These are phyloP conservation scores for Caenorhabditis sinica DNA, from an alignment of 2,888 invertebrate genomes.

Conservation along the genomic window DNA sequence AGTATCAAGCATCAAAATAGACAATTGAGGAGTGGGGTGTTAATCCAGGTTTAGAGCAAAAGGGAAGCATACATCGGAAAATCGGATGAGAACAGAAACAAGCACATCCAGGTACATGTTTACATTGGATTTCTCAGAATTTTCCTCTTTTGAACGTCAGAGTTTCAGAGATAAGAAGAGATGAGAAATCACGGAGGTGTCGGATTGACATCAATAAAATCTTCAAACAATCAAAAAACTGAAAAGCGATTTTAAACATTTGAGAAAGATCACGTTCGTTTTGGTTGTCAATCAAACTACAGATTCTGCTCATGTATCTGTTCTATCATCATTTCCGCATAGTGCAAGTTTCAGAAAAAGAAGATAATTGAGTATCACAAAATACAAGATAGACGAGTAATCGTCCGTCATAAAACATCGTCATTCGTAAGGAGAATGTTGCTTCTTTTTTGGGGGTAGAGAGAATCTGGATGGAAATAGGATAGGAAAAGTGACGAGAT, in stretches of 20 bases:
- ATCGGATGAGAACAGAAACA: conserved; percentile 9
- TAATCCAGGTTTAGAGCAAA: conserved; percentile 19
- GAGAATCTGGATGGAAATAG: conserved; percentile 1
- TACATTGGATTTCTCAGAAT: conserved; percentile 3
- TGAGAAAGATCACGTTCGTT: conserved; percentile 35
- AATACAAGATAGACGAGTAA: conserved; percentile 2
- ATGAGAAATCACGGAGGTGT: conserved; percentile 35
- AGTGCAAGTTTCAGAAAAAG: conserved; percentile 19
- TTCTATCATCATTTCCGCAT: conserved; percentile 15
- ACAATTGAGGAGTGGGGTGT: neutral
- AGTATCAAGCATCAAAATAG: neutral
- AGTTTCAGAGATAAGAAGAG: conserved; percentile 26
- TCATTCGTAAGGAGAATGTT: conserved; percentile 28
- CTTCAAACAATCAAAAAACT: conserved; percentile 15
- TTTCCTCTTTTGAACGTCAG: conserved; percentile 25
- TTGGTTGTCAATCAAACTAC: conserved; percentile 19
- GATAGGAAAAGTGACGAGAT: conserved; percentile 22
- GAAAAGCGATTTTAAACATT: neutral
- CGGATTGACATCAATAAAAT: conserved; percentile 22
- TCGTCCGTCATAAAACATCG: conserved; percentile 18
- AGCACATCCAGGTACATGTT: conserved; percentile 36
- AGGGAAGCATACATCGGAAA: conserved; percentile 15
- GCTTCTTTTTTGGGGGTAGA: conserved; percentile 39
- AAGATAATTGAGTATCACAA: conserved; percentile 25
- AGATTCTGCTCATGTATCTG: neutral